Evolutionary conservation across 2,113 vertebrate species (phyloP).

Genomic region (Anolis carolinensis): DNA sequence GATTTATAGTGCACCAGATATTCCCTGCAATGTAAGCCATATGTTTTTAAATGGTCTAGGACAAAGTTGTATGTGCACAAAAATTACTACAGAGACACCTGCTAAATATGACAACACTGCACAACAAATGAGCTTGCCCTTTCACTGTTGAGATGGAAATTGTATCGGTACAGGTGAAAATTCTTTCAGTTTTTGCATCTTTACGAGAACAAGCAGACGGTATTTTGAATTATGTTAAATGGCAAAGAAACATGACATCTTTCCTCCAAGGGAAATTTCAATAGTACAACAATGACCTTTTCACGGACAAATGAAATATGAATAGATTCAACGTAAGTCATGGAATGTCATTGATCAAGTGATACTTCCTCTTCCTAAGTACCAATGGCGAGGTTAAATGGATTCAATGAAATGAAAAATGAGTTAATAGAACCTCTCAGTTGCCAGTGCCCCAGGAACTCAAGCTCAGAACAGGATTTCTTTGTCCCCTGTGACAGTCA

Average conservation of each 20-base stretch:
- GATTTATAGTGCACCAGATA: not conserved
- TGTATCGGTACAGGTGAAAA: not conserved
- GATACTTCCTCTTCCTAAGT: not conserved
- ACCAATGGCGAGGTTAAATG: not conserved
- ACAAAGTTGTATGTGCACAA: not conserved
- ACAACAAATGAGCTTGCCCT: not conserved
- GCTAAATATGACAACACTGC: no score
- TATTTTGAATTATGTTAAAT: conserved; percentile 1
- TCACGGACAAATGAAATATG: not conserved
- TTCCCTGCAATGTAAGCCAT: not conserved
- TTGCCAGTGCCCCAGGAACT: not conserved
- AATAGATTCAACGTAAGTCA: conserved; percentile 6
- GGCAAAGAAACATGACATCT: not conserved
- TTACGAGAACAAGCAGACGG: conserved; percentile 17
- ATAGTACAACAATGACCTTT: not conserved
- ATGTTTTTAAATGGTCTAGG: not conserved
- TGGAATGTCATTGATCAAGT: not conserved
- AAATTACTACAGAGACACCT: not conserved
- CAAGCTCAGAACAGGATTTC: not conserved
- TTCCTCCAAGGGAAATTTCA: not conserved
- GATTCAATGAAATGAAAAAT: conserved; percentile 6
- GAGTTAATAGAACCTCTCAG: conserved; percentile 6
- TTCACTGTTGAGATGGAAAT: not conserved
- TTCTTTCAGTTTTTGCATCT: conserved; percentile 27
- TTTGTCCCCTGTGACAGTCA: not conserved